Conservation (phyloP, 2,797 vertebrate species). For the Hemibagrus guttatus region DNA sequence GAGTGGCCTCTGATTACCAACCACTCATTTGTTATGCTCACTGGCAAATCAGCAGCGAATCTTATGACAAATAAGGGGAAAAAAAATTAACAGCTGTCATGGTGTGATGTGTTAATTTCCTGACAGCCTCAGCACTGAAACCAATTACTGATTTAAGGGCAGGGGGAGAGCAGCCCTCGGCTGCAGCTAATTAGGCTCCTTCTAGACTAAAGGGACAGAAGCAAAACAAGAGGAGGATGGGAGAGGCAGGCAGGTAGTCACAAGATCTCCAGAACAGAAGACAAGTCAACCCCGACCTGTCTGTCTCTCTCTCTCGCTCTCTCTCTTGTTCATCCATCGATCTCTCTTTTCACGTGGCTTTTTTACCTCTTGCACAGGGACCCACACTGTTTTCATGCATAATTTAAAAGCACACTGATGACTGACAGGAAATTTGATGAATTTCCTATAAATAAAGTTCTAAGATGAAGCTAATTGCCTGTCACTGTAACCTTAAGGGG, state of each 20-base stretch:
- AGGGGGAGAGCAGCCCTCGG: constrained; percentile 90
- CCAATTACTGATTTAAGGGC: constrained; percentile 99
- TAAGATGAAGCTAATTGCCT: not conserved
- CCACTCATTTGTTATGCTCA: constrained; percentile 97
- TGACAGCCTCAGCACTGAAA: constrained; percentile 96
- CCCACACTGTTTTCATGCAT: not conserved
- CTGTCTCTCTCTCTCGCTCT: constrained; percentile 37
- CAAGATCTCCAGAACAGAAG: constrained; percentile 68
- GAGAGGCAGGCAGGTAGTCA: constrained; percentile 82
- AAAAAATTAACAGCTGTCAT: constrained; percentile 99
- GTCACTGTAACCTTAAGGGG: not conserved
- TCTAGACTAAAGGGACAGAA: constrained; percentile 97
- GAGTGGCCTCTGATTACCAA: constrained; percentile 91
- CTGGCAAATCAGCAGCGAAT: constrained; percentile 93
- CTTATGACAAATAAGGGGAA: constrained; percentile 89
- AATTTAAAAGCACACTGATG: not conserved
- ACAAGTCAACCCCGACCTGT: constrained; percentile 57
- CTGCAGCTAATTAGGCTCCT: constrained; percentile 98
- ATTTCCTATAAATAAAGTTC: not conserved
- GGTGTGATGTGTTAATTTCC: constrained; percentile 99
- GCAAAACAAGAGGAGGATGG: constrained; percentile 82
- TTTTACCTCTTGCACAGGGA: not conserved
- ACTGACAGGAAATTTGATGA: not conserved
- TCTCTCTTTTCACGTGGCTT: not conserved
- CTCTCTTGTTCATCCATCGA: not conserved